Evolutionary conservation across 2,888 invertebrate genomes (phyloP), one percentile per base, ranked within the genome.

Genomic region (Stenchaetothrips biformis): DNA sequence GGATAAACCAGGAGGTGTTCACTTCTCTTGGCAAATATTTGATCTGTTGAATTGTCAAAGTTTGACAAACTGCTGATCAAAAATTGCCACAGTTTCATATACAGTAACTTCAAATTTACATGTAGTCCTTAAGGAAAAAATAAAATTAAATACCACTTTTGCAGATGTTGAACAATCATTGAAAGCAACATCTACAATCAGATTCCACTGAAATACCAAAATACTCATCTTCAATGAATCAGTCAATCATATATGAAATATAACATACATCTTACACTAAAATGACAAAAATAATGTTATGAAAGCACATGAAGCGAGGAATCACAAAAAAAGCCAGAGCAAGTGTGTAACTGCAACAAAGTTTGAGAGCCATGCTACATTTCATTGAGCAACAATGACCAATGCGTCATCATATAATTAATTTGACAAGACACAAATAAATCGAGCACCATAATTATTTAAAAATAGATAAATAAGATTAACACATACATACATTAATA

Each of bases 211-310:
- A 49, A 18, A 59, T 49, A 59, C 21, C 48, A 59, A 78, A n/a
- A 48, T 59, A 59, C 1, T 59, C 21, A 49, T 79, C 18, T 48
- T 79, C 48, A 27, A 2, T 16, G 16, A 37, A 78, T n/a, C 59
- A 49, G 49, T 79, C 49, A n/a, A 79, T 25, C 49, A 27, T 8
- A 27, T 48, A 59, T 18, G 3, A 25, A 25, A 8, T 25, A 74
- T 25, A 11, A 8, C 8, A 21, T 25, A 37, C 18, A 78, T 8
- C 47, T n/a, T 37, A 37, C n/a, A 78, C 13, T 13, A 78, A 18
- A 6, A 59, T 59, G 59, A 59, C 59, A 78, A 78, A 78, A 78
- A 78, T 37, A 77, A 16, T n/a, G 78, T 9, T 6, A 78, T 21
- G 78, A 78, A 78, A 78, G 47, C 7, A 8, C 18, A 37, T 78